Evolutionary conservation across 1,140 invertebrate species (phyloP).

Genomic region (Drosophila parabipectinata): DNA sequence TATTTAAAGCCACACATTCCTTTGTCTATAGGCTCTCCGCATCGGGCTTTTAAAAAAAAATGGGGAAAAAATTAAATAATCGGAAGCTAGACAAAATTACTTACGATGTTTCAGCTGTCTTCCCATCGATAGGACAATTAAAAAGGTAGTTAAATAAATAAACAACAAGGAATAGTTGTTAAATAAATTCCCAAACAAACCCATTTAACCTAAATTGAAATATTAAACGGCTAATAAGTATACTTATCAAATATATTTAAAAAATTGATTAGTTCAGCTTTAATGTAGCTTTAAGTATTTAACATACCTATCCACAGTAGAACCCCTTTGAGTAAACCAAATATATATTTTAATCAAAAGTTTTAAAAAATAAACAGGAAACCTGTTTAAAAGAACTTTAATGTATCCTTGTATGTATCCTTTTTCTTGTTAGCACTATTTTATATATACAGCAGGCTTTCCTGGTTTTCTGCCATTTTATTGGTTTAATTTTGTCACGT

Average conservation of each 20-base stretch:
- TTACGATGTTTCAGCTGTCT: background rate
- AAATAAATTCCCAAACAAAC: background rate
- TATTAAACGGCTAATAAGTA: too few species aligned
- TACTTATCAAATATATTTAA: too few species aligned
- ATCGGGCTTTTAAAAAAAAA: background rate
- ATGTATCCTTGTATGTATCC: too few species aligned
- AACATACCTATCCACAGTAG: too few species aligned
- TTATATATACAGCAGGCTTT: conserved; percentile 4
- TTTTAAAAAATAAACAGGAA: too few species aligned
- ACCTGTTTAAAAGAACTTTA: too few species aligned
- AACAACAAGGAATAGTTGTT: background rate
- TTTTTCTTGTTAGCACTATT: background rate
- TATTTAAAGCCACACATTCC: background rate
- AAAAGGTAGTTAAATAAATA: background rate
- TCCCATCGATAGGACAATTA: background rate
- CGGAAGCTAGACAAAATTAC: background rate
- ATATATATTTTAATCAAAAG: too few species aligned
- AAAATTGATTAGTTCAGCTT: too few species aligned
- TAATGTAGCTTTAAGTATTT: too few species aligned
- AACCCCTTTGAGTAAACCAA: too few species aligned
- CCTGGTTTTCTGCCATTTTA: conserved; percentile 29
- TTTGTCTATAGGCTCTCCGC: background rate
- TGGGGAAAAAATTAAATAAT: background rate
- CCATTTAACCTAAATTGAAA: background rate
- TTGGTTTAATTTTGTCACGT: conserved; percentile 74